Percentiles rank a stretch among this genome's conserved stretches.
phyloP scores from a whole-genome alignment of 2,797 vertebrate genomes.

The Pelobates cultripes region DNA sequence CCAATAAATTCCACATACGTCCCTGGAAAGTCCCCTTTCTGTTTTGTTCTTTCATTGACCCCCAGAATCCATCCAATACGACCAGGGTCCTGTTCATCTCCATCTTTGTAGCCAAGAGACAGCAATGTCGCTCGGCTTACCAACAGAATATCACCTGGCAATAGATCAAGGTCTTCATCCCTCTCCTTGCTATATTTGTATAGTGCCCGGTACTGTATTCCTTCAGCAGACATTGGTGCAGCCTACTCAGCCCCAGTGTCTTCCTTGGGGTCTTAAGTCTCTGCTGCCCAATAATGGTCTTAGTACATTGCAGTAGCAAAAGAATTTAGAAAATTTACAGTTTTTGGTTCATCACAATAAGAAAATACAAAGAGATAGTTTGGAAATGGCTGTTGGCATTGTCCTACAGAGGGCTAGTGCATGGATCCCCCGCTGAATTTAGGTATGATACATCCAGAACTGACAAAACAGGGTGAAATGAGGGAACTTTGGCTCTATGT shows the following conservation, averaged over 20 bases:
- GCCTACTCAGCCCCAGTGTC: not conserved
- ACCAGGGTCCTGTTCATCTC: constrained; percentile 81
- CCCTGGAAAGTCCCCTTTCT: constrained; percentile 91
- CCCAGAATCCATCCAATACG: constrained; percentile 90
- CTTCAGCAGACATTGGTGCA: constrained; percentile 69
- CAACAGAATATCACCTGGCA: constrained; percentile 84
- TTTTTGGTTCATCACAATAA: not conserved
- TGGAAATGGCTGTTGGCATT: constrained; percentile 18
- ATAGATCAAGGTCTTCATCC: constrained; percentile 89
- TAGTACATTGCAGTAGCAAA: constrained; percentile 33
- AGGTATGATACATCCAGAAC: not conserved
- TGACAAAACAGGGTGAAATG: not conserved
- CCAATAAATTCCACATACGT: constrained; percentile 91
- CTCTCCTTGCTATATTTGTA: constrained; percentile 86
- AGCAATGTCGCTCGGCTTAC: constrained; percentile 86
- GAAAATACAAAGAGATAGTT: not conserved
- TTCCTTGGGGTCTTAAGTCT: constrained; percentile 47
- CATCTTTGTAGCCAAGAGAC: constrained; percentile 83
- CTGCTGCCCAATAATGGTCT: not conserved
- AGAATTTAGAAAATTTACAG: constrained; percentile 3
- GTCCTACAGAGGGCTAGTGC: not conserved
- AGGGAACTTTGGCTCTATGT: constrained; percentile 12
- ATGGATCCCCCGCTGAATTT: not conserved
- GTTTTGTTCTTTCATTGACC: constrained; percentile 88
- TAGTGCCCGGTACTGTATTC: constrained; percentile 89